A percentile compares a stretch with the other conserved stretches of the same genome.
Evolutionary conservation across 1,140 invertebrate species (phyloP).

Genomic region (Charaxes varanes): DNA sequence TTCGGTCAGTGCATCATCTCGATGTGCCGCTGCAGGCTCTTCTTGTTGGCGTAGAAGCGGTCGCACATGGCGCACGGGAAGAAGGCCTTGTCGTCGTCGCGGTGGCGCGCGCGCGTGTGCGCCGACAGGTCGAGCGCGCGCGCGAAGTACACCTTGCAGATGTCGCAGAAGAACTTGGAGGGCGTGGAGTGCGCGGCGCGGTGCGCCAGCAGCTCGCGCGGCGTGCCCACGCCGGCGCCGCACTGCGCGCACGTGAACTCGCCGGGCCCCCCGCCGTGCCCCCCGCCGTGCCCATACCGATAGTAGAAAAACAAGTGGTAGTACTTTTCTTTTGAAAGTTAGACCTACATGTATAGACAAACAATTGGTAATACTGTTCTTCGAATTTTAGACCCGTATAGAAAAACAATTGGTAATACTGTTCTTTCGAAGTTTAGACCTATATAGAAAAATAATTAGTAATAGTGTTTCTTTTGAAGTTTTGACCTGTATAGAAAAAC

Average conservation of each 20-base stretch:
- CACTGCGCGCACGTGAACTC: conserved; percentile 69
- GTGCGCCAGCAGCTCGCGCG: conserved; percentile 61
- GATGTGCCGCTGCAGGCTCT: conserved; percentile 69
- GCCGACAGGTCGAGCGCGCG: conserved; percentile 72
- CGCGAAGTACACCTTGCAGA: conserved; percentile 75
- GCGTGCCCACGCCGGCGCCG: conserved; percentile 61
- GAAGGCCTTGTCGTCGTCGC: conserved; percentile 64
- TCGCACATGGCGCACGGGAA: conserved; percentile 72
- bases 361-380: too few relatives aligned
- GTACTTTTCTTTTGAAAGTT: too few relatives aligned
- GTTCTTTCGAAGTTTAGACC: too few relatives aligned
- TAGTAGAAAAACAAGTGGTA: too few relatives aligned
- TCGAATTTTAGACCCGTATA: too few relatives aligned
- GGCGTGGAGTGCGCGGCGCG: conserved; percentile 65
- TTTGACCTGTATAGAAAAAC: too few relatives aligned
- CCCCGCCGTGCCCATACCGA: too few relatives aligned
- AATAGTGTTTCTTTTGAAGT: too few relatives aligned
- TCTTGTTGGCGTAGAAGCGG: conserved; percentile 70
- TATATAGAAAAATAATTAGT: too few relatives aligned
- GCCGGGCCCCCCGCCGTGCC: conserved; percentile 26
- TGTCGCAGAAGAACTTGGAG: conserved; percentile 70
- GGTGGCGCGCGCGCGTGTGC: conserved; percentile 73
- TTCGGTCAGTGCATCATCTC: conserved; percentile 61
- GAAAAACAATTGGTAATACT: too few relatives aligned
- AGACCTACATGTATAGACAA: too few relatives aligned